Evolutionary conservation across 2,888 invertebrate genomes (phyloP).

Genomic region (Cerastis leucographa): DNA sequence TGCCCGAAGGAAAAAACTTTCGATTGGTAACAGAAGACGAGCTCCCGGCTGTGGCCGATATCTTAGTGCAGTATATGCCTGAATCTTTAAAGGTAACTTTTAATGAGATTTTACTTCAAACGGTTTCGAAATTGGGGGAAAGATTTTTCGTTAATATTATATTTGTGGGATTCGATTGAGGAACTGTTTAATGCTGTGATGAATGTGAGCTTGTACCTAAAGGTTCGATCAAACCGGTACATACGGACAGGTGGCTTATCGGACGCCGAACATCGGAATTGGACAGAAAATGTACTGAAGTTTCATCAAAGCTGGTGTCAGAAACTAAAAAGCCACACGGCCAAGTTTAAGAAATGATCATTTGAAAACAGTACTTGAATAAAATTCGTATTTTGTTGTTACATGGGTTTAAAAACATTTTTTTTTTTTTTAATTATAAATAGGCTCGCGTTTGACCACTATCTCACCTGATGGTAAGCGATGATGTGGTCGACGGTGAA

Average conservation of each 20-base stretch:
- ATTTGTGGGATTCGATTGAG: constrained; percentile 8
- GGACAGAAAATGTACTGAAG: neutral
- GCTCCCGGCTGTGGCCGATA: constrained; percentile 95
- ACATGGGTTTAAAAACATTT: neutral
- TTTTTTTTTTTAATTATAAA: too few relatives aligned
- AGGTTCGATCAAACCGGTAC: neutral
- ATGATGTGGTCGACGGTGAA: too few relatives aligned
- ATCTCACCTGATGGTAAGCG: too few relatives aligned
- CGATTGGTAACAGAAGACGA: constrained; percentile 96
- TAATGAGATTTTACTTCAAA: constrained; percentile 50
- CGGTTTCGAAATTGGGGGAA: constrained; percentile 7
- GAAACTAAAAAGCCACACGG: neutral
- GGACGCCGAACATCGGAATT: neutral
- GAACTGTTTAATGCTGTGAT: neutral
- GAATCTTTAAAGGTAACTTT: constrained; percentile 95
- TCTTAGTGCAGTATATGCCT: constrained; percentile 95
- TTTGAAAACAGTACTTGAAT: neutral
- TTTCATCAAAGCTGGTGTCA: neutral
- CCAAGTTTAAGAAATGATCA: neutral
- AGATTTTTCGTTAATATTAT: constrained; percentile 7
- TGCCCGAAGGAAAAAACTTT: constrained; percentile 96
- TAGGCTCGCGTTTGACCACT: too few relatives aligned
- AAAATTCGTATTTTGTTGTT: neutral
- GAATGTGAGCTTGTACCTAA: neutral
- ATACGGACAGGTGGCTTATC: neutral